Percentiles rank a stretch among this genome's conserved stretches.
Conservation (phyloP, 2,113 vertebrate genomes). For the Sander vitreus region DNA sequence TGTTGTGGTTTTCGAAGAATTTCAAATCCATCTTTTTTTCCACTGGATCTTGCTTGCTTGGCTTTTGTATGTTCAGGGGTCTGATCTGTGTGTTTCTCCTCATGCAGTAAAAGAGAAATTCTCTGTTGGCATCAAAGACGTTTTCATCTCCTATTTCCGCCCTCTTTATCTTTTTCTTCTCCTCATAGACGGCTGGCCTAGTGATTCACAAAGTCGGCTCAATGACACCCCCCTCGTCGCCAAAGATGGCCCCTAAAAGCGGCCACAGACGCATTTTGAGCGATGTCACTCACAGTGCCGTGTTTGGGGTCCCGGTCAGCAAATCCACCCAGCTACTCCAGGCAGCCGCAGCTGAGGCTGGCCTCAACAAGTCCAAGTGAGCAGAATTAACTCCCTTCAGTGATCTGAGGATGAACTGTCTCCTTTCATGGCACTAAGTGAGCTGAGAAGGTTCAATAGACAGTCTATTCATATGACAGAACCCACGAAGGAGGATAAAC, state of each 20-base stretch:
- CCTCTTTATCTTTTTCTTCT: neutral
- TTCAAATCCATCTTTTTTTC: neutral
- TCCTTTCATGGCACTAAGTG: constrained; percentile 61
- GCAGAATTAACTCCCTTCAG: constrained; percentile 71
- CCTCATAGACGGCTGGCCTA: constrained; percentile 49
- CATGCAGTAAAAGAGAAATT: neutral
- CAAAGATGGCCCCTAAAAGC: constrained; percentile 91
- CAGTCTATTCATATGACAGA: constrained; percentile 65
- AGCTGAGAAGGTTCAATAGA: constrained; percentile 48
- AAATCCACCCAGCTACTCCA: constrained; percentile 97
- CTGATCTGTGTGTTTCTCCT: constrained; percentile 4
- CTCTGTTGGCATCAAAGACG: neutral
- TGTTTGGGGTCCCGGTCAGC: constrained; percentile 97
- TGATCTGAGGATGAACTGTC: constrained; percentile 55
- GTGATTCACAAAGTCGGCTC: constrained; percentile 89
- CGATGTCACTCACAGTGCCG: constrained; percentile 96
- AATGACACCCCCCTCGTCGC: constrained; percentile 96
- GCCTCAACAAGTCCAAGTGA: constrained; percentile 99
- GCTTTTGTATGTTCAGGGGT: neutral
- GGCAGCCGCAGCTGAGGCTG: constrained; percentile 95
- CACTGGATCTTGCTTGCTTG: constrained; percentile 18
- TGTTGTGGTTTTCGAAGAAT: neutral
- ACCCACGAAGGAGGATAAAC: constrained; percentile 51
- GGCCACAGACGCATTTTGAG: constrained; percentile 97
- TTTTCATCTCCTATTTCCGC: constrained; percentile 6